These are phyloP conservation scores for Clarias fuscus DNA, from an alignment of 2,797 vertebrate genomes.

Conservation along the genomic window DNA sequence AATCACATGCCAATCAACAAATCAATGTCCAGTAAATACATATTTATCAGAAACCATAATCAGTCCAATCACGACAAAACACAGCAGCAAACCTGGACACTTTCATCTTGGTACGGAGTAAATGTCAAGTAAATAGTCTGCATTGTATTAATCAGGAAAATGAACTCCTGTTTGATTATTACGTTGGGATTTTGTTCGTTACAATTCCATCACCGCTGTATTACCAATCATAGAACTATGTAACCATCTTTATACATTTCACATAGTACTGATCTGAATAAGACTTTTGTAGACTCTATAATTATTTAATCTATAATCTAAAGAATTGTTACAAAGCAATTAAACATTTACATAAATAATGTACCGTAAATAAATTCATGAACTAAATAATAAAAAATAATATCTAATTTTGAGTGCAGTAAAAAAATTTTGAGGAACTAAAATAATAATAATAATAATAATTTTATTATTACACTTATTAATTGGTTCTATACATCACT, in stretches of 20 bases:
- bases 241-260: not conserved
- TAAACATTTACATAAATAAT: not conserved
- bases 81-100: not conserved
- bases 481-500: too few species aligned
- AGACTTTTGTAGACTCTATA: not conserved
- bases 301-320: not conserved
- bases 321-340: not conserved
- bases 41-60: too few species aligned
- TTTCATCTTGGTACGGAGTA: not conserved
- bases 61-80: not conserved
- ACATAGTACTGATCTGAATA: not conserved
- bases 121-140: not conserved
- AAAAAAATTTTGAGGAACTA: too few species aligned
- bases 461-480: too few species aligned
- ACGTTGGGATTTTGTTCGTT: not conserved
- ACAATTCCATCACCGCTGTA: not conserved
- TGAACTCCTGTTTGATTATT: not conserved
- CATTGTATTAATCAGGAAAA: not conserved
- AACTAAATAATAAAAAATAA: not conserved
- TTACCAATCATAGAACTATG: not conserved
- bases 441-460: too few species aligned
- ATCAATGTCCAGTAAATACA: constrained; percentile 27
- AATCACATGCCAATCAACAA: constrained; percentile 41
- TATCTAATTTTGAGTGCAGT: too few species aligned
- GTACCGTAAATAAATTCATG: not conserved